phyloP scores from a whole-genome alignment of 2,888 invertebrate genomes.

The Aphodius granarius region DNA sequence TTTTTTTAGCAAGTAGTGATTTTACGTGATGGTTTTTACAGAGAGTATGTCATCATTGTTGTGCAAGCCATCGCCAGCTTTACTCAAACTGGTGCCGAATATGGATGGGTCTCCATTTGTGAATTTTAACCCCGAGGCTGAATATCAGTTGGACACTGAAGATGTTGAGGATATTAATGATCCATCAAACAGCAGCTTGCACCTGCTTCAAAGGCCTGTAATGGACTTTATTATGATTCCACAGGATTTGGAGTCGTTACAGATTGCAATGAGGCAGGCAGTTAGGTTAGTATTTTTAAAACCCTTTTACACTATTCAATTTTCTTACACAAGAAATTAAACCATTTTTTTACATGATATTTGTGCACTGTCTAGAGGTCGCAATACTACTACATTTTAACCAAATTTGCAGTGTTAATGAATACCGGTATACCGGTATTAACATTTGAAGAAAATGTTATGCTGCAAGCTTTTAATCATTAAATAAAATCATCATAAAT shows the following conservation, averaged over 20 bases:
- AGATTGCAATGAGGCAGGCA: constrained; percentile 86
- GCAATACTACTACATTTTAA: too few relatives aligned
- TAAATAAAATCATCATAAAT: too few relatives aligned
- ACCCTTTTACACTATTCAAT: background rate
- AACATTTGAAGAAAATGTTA: too few relatives aligned
- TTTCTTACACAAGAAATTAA: too few relatives aligned
- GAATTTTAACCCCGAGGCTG: constrained; percentile 45
- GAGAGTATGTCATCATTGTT: constrained; percentile 79
- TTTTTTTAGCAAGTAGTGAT: constrained; percentile 1
- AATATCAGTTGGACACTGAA: constrained; percentile 39
- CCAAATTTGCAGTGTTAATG: too few relatives aligned
- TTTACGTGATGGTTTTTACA: constrained; percentile 44
- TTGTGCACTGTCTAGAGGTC: too few relatives aligned
- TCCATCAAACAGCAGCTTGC: constrained; percentile 42
- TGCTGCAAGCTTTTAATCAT: too few relatives aligned
- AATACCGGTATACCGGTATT: too few relatives aligned
- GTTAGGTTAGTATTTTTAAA: constrained; percentile 55
- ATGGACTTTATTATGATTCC: constrained; percentile 84
- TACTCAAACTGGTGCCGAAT: constrained; percentile 76
- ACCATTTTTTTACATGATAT: too few relatives aligned
- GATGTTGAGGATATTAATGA: constrained; percentile 52
- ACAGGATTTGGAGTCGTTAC: constrained; percentile 81
- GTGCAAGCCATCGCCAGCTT: constrained; percentile 86
- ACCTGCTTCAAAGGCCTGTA: constrained; percentile 78
- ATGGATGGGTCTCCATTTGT: constrained; percentile 61